A percentile compares a stretch with the other conserved stretches of the same genome.
These are phyloP conservation scores for Arvicanthis niloticus DNA, from an alignment of 2,113 vertebrate species.

Conservation along the genomic window DNA sequence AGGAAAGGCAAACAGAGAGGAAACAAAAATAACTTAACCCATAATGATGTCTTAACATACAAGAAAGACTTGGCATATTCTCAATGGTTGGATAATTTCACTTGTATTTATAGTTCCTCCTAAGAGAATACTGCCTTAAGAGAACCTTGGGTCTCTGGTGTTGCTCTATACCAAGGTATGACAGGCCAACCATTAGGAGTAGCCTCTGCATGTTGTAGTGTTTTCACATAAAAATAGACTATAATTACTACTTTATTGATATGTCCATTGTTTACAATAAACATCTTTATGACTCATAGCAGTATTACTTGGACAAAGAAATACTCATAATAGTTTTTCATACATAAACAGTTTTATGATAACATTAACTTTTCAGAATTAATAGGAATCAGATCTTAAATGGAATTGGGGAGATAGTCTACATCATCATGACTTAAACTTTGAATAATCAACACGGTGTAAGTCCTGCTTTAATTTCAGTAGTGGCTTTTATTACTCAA, in stretches of 20 bases:
- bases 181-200: background rate
- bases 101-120: background rate
- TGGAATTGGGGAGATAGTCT: no score
- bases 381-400: background rate
- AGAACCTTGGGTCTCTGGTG: no score
- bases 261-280: background rate
- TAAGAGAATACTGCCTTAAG: background rate
- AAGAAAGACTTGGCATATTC: background rate
- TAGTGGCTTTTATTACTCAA: background rate
- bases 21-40: background rate
- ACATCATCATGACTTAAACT: background rate
- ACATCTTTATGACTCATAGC: background rate
- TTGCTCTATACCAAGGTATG: background rate
- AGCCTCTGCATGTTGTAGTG: background rate
- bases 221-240: background rate
- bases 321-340: background rate
- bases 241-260: background rate
- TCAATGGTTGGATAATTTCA: accelerated
- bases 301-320: background rate
- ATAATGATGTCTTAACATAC: background rate
- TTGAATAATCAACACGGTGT: background rate
- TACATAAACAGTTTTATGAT: background rate
- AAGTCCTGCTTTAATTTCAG: background rate
- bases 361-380: background rate
- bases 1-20: background rate